Percentiles rank a stretch among this genome's conserved stretches.
phyloP scores from a whole-genome alignment of 2,888 invertebrate species.

The Eristalinus sepulchralis region DNA sequence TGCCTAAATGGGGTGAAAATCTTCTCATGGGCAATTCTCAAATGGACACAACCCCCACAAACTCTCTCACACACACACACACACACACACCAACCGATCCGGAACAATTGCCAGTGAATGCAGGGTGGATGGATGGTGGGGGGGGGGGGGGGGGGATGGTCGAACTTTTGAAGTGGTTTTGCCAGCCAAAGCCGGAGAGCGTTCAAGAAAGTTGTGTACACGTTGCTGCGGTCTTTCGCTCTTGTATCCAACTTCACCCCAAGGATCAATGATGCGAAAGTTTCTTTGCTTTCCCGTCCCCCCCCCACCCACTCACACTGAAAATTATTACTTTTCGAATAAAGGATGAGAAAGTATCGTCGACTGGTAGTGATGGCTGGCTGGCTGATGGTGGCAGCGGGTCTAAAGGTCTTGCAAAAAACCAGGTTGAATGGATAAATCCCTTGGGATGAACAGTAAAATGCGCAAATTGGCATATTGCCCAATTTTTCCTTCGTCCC shows the following conservation, averaged over 20 bases:
- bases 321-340: constrained; percentile 69
- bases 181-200: not conserved
- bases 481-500: constrained; percentile 48
- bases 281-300: constrained; percentile 46
- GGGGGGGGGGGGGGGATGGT: not conserved
- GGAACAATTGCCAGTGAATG: no score
- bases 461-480: constrained; percentile 70
- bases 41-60: constrained; percentile 39
- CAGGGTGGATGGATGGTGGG: not conserved
- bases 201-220: constrained; percentile 30
- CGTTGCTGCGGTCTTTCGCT: constrained; percentile 45
- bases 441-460: constrained; percentile 66
- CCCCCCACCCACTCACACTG: constrained; percentile 17
- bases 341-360: constrained; percentile 39
- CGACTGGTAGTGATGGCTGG: not conserved
- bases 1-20: constrained; percentile 58
- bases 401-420: not conserved
- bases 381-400: not conserved
- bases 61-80: constrained; percentile 3
- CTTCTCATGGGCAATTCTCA: constrained; percentile 52
- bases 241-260: constrained; percentile 52
- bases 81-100: not conserved
- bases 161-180: constrained; percentile 42
- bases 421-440: constrained; percentile 35
- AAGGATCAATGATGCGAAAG: constrained; percentile 70